A percentile compares a stretch with the other conserved stretches of the same genome.
Conservation (phyloP, 2,797 vertebrate species). For the Ataeniobius toweri region DNA sequence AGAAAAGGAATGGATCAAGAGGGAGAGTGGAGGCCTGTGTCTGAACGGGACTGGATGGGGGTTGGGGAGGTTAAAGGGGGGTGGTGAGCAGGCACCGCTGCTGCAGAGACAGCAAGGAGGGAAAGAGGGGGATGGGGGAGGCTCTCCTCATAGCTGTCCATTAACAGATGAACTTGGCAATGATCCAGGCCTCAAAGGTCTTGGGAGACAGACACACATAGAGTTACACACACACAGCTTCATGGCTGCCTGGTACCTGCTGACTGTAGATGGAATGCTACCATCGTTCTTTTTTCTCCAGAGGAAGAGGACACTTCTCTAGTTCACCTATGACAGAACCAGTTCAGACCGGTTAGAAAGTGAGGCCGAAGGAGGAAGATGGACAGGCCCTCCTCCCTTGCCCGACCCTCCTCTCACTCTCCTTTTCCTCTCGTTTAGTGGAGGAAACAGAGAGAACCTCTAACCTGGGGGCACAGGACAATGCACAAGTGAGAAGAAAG, state of each 20-base stretch:
- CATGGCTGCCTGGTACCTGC: slow-evolving; percentile 82
- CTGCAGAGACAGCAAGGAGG: slow-evolving; percentile 46
- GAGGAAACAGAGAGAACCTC: slow-evolving; percentile 81
- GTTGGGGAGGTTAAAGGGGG: slow-evolving; percentile 76
- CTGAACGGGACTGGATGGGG: slow-evolving; percentile 74
- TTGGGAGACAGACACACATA: slow-evolving; percentile 81
- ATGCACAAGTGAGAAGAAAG: slow-evolving; percentile 65
- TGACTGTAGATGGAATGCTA: slow-evolving; percentile 87
- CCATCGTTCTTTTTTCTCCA: slow-evolving; percentile 83
- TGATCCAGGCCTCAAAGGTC: slow-evolving; percentile 92
- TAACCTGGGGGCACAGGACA: slow-evolving; percentile 83
- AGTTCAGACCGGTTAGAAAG: slow-evolving; percentile 92
- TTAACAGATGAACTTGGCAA: slow-evolving; percentile 99
- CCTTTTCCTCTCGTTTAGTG: slow-evolving; percentile 64
- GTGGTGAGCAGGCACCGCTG: slow-evolving; percentile 69
- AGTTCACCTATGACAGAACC: slow-evolving; percentile 83
- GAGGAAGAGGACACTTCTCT: slow-evolving; percentile 82
- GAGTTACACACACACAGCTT: slow-evolving; percentile 33
- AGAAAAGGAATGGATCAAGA: slow-evolving; percentile 52
- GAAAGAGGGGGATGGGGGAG: slow-evolving; percentile 48
- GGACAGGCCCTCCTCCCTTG: slow-evolving; percentile 64
- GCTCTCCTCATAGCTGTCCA: slow-evolving; percentile 86
- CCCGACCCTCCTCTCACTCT: slow-evolving; percentile 70
- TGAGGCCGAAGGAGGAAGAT: slow-evolving; percentile 60
- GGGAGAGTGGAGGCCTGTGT: slow-evolving; percentile 65